Percentiles rank a stretch among this genome's conserved stretches.
Evolutionary conservation across 2,888 invertebrate genomes (phyloP).

Genomic region (Siphonodentalium dalli): DNA sequence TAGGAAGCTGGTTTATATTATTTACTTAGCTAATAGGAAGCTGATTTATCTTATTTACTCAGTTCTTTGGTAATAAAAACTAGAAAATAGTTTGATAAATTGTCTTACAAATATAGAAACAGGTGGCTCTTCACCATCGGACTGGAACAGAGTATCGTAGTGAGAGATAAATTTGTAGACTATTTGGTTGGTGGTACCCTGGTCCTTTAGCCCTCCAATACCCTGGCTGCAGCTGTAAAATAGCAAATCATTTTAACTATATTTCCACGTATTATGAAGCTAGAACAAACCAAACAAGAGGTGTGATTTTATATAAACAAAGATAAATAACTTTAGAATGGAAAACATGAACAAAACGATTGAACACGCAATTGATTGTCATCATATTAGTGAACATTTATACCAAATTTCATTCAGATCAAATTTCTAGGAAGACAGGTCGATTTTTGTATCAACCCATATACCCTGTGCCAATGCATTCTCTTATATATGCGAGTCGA

Average conservation of each 20-base stretch:
- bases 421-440: no score
- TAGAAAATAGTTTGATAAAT: background rate
- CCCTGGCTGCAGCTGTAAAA: constrained; percentile 57
- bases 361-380: no score
- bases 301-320: background rate
- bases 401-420: no score
- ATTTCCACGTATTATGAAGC: background rate
- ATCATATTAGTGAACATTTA: no score
- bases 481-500: no score
- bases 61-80: background rate
- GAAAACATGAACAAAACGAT: no score
- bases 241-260: background rate
- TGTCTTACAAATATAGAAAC: constrained; percentile 41
- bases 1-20: background rate
- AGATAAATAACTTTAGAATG: no score
- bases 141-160: constrained; percentile 61
- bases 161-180: constrained; percentile 64
- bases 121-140: constrained; percentile 39
- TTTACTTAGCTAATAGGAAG: background rate
- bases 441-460: no score
- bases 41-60: background rate
- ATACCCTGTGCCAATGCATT: no score
- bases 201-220: constrained; percentile 63
- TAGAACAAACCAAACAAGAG: background rate
- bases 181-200: constrained; percentile 66